Evolutionary conservation across 1,140 invertebrate genomes (phyloP), one percentile per base, ranked within the genome.

Genomic region (Trissolcus basalis): DNA sequence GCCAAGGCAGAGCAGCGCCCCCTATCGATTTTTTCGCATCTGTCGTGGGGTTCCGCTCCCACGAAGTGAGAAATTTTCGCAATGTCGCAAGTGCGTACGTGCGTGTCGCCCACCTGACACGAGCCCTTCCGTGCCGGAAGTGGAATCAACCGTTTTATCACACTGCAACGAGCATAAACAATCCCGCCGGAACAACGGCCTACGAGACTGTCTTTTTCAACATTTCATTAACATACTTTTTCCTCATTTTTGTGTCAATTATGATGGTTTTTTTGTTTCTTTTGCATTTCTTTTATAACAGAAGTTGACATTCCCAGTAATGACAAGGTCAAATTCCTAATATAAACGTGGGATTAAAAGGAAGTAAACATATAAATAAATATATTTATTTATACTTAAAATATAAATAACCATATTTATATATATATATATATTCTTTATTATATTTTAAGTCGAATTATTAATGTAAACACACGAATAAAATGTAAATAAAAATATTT

Each of bases 121-220:
- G 70, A 60, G 54, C 19, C 54, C 63, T 73, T 65, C 70, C 70
- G 70, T n/a, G 55, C 27, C 71, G 71, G 71, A 74, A 74, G 71
- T 59, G 48, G 41, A 53, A 59, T 59, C 41, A 59, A 41, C 16
- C 47, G 41, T 14, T 13, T 14, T 19, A 49, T 51, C 55, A 47
- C 16, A 44, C 43, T 13, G 9, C 51, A 35, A 27, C 32, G 39
- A 58, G 49, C 63, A 41, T 27, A 15, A 70, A 71, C 68, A 71
- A 45, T 50, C 63, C 68, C 68, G 68, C 58, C 68, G 68, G 68
- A 71, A 65, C 61, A 35, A 35, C 19, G 36, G 61, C 44, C 44
- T 3, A 15, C 32, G 32, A 16, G 35, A 33, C 41, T 12, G 14
- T 16, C 32, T 49, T 49, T 39, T 14, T 27, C 60, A 32, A 27